These are phyloP conservation scores for Pipistrellus pipistrellus DNA, from an alignment of 2,797 vertebrate species.

Conservation along the genomic window DNA sequence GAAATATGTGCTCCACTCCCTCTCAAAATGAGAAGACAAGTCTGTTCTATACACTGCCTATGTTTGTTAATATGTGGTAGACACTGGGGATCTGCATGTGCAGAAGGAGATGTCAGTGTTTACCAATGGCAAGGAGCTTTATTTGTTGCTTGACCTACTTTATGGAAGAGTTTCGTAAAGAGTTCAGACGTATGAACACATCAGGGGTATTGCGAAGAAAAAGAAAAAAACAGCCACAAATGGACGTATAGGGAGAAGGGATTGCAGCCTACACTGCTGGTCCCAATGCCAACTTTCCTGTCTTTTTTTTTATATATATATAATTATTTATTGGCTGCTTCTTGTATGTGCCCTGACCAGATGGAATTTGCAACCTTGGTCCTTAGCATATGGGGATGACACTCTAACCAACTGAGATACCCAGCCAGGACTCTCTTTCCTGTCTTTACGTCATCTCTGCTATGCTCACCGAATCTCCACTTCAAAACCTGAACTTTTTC, in stretches of 20 bases:
- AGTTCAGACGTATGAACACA: not conserved
- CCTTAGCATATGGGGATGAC: not conserved
- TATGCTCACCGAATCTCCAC: not conserved
- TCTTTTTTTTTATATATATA: not conserved
- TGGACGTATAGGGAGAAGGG: not conserved
- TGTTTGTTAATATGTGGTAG: not conserved
- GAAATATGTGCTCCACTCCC: not conserved
- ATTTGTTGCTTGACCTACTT: not conserved
- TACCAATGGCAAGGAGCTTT: not conserved
- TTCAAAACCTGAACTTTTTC: not conserved
- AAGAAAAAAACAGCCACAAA: not conserved
- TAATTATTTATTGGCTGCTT: not conserved
- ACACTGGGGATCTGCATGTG: not conserved
- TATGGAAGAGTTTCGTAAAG: not conserved
- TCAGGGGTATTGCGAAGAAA: not conserved
- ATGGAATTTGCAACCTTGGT: not conserved
- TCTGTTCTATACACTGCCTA: not conserved
- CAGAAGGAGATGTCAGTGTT: not conserved
- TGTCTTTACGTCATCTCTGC: not conserved
- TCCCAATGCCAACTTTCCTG: not conserved
- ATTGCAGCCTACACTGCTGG: not conserved
- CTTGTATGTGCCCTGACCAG: not conserved
- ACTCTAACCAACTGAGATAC: not conserved
- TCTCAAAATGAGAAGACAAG: not conserved
- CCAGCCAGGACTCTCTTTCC: not conserved